A percentile compares a stretch with the other conserved stretches of the same genome.
These are phyloP conservation scores for Perithous albicinctus DNA, from an alignment of 2,888 invertebrate genomes.

Conservation along the genomic window DNA sequence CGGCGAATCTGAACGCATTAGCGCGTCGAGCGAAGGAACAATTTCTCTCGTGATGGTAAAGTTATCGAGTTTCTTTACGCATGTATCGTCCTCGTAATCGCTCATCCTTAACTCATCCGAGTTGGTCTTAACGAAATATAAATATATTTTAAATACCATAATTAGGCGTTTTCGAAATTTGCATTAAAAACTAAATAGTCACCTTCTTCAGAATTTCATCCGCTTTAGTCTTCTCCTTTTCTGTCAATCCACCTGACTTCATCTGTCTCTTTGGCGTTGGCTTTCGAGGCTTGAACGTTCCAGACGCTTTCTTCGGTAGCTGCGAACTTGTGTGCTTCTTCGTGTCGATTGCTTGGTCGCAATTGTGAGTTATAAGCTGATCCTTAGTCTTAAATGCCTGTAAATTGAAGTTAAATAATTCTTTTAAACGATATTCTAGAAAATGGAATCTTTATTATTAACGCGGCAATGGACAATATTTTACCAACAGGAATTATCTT, in stretches of 20 bases:
- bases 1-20: constrained; percentile 71
- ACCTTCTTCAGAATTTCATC: constrained; percentile 75
- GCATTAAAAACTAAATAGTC: not conserved
- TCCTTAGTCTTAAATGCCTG: constrained; percentile 82
- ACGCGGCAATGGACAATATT: too few species aligned
- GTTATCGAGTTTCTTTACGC: constrained; percentile 70
- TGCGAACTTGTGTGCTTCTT: constrained; percentile 80
- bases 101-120: constrained; percentile 68
- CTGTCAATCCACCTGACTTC: constrained; percentile 73
- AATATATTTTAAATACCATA: not conserved
- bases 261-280: constrained; percentile 82
- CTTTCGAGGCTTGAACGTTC: constrained; percentile 82
- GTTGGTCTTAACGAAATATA: constrained; percentile 67
- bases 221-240: constrained; percentile 79
- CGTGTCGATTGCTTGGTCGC: constrained; percentile 77
- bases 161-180: not conserved
- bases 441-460: too few species aligned
- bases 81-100: constrained; percentile 70
- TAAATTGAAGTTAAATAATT: constrained; percentile 5
- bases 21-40: constrained; percentile 70
- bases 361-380: constrained; percentile 80
- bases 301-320: constrained; percentile 82
- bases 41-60: constrained; percentile 71
- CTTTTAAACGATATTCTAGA: not conserved
- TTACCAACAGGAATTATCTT: too few species aligned